These are phyloP conservation scores for Dromococcyx pavoninus DNA, from an alignment of 2,797 vertebrate genomes.

Conservation along the genomic window DNA sequence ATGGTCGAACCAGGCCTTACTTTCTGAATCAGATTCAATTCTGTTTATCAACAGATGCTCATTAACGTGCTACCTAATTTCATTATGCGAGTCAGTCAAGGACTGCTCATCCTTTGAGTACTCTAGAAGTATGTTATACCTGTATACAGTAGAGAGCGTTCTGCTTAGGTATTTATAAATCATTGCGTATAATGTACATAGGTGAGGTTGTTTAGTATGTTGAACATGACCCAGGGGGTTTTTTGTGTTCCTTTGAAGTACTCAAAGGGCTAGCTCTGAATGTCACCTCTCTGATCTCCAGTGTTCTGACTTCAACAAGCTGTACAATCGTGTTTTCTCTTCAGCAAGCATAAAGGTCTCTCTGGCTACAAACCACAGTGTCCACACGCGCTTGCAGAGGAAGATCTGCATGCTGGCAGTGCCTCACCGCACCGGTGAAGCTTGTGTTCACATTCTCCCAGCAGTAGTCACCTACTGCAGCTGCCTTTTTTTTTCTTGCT, in stretches of 20 bases:
- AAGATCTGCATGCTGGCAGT: conserved; percentile 65
- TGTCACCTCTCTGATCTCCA: conserved; percentile 58
- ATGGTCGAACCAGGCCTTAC: conserved; percentile 76
- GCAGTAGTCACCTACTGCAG: conserved; percentile 57
- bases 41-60: conserved; percentile 68
- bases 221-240: background rate
- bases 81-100: background rate
- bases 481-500: conserved; percentile 61
- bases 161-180: conserved; percentile 58
- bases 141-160: conserved; percentile 28
- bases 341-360: conserved; percentile 56
- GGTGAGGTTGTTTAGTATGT: conserved; percentile 45
- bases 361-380: conserved; percentile 55
- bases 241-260: conserved; percentile 53
- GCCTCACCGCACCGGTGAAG: conserved; percentile 52
- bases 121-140: conserved; percentile 28
- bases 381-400: conserved; percentile 47
- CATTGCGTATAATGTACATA: conserved; percentile 44
- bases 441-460: background rate
- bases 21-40: conserved; percentile 69
- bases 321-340: conserved; percentile 55
- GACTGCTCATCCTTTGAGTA: conserved; percentile 52
- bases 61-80: conserved; percentile 52
- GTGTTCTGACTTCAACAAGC: conserved; percentile 40
- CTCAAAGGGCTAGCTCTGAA: conserved; percentile 76